These are phyloP conservation scores for Drepanosiphum platanoidis DNA, from an alignment of 2,888 invertebrate species.

Conservation along the genomic window DNA sequence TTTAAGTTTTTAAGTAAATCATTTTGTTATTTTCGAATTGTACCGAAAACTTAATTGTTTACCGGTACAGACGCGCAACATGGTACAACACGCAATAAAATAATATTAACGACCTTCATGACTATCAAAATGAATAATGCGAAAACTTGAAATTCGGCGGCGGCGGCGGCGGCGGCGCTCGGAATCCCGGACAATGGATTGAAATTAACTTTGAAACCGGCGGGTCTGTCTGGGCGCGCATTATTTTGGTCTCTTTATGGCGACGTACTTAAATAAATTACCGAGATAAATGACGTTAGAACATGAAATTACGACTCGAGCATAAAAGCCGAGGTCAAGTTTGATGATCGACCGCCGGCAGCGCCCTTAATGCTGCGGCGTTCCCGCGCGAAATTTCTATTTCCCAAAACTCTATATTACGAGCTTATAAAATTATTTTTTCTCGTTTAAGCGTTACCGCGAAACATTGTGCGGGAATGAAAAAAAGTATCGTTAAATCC, in stretches of 20 bases:
- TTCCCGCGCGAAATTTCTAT: not conserved
- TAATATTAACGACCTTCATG: slow-evolving; percentile 53
- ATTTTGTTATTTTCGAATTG: slow-evolving; percentile 37
- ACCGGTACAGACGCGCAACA: slow-evolving; percentile 38
- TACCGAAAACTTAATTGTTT: slow-evolving; percentile 42
- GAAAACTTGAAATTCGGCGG: slow-evolving; percentile 50
- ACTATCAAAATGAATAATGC: slow-evolving; percentile 57
- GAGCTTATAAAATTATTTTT: not conserved
- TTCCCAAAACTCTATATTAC: not conserved
- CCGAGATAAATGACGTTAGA: slow-evolving; percentile 35
- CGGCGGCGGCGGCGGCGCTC: no score
- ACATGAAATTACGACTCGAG: slow-evolving; percentile 26
- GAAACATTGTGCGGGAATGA: no score
- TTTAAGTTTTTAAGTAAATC: slow-evolving; percentile 54
- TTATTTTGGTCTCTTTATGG: slow-evolving; percentile 46
- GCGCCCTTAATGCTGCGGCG: no score
- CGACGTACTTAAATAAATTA: slow-evolving; percentile 44
- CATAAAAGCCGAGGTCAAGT: slow-evolving; percentile 19
- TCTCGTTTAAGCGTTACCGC: not conserved
- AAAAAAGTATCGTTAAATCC: no score
- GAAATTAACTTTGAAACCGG: slow-evolving; percentile 50
- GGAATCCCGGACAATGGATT: slow-evolving; percentile 39
- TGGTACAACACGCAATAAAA: slow-evolving; percentile 55
- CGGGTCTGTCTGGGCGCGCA: slow-evolving; percentile 33
- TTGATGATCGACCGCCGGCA: not conserved